Evolutionary conservation across 2,797 vertebrate genomes (phyloP).

Genomic region (Scolopax bukidnonensis): DNA sequence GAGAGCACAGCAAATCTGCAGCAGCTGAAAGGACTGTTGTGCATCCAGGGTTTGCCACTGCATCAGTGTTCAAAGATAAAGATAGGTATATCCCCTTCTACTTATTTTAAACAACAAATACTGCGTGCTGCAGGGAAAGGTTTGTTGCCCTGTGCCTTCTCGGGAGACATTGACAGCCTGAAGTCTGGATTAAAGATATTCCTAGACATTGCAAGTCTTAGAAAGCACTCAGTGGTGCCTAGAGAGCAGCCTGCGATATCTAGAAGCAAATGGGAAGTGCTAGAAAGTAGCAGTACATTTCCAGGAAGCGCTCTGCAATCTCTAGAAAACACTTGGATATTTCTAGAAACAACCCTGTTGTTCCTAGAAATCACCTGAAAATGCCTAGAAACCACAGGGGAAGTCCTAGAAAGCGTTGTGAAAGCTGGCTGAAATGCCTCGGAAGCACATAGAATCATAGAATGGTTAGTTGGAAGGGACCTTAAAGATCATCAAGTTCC

Average conservation of each 20-base stretch:
- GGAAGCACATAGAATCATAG: not conserved
- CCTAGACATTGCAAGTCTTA: not conserved
- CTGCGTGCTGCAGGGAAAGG: not conserved
- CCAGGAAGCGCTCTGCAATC: not conserved
- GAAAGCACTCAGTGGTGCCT: not conserved
- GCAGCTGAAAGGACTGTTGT: not conserved
- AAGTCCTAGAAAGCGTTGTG: not conserved
- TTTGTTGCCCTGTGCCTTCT: not conserved
- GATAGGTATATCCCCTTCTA: not conserved
- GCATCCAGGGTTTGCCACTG: not conserved
- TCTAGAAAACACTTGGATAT: not conserved
- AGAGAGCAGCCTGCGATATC: not conserved
- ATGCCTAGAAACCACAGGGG: not conserved
- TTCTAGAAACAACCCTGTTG: not conserved
- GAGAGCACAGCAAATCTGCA: not conserved
- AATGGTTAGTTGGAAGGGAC: too few relatives aligned
- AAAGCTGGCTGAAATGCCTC: not conserved
- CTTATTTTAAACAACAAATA: not conserved
- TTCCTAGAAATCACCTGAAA: not conserved
- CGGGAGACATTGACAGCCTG: not conserved
- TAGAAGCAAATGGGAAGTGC: not conserved
- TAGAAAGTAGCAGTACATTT: not conserved
- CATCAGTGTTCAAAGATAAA: not conserved
- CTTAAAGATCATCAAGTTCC: too few relatives aligned
- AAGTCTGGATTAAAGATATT: not conserved